Evolutionary conservation across 2,797 vertebrate genomes (phyloP).

Genomic region (Propithecus perrieri): DNA sequence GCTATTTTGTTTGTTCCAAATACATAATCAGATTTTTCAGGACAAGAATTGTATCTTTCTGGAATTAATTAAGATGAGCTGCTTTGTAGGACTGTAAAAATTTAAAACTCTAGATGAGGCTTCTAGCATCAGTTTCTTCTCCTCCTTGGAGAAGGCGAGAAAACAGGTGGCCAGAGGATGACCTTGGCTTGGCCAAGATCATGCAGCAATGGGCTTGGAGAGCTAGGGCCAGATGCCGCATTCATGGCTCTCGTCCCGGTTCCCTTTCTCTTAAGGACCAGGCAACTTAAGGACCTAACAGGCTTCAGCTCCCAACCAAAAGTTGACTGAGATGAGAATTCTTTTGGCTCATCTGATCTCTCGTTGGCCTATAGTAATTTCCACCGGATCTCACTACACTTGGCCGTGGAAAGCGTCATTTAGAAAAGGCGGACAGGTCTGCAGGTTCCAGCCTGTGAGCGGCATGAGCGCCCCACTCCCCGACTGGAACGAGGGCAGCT

Average conservation of each 20-base stretch:
- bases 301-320: neutral
- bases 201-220: fast-evolving
- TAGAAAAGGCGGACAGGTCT: too few relatives aligned
- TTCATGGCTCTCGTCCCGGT: fast-evolving
- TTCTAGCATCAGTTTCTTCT: neutral
- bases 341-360: neutral
- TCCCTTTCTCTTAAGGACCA: neutral
- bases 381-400: neutral
- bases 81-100: neutral
- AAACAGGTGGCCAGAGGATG: neutral
- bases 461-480: neutral
- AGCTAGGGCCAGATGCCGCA: fast-evolving
- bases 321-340: neutral
- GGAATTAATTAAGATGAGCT: neutral
- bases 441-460: neutral
- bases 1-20: neutral
- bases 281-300: fast-evolving
- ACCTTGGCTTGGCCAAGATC: neutral
- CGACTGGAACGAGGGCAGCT: fast-evolving
- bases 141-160: neutral
- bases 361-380: neutral
- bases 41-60: neutral
- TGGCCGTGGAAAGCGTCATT: neutral
- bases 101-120: neutral
- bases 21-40: neutral